These are phyloP conservation scores for Enteromius treurensis DNA, from an alignment of 2,797 vertebrate genomes.

Conservation along the genomic window DNA sequence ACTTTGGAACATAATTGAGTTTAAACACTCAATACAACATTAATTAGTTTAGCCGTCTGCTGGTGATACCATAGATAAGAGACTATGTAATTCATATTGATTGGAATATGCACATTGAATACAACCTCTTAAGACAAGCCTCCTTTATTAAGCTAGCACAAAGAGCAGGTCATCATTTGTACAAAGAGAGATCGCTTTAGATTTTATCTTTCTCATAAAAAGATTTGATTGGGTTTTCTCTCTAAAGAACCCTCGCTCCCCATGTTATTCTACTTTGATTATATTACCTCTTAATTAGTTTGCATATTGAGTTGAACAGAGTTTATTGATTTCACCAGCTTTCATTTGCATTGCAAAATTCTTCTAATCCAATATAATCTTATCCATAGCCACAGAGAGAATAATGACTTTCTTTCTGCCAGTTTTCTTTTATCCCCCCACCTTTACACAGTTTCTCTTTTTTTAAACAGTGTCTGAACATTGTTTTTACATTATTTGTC, in stretches of 20 bases:
- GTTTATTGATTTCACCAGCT: constrained; percentile 83
- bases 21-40: constrained; percentile 88
- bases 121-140: constrained; percentile 86
- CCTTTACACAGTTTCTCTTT: constrained; percentile 31
- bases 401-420: constrained; percentile 70
- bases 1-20: constrained; percentile 88
- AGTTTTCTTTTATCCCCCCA: constrained; percentile 59
- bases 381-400: constrained; percentile 79
- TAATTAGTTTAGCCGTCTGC: constrained; percentile 87
- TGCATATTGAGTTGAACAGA: constrained; percentile 86
- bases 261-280: constrained; percentile 84
- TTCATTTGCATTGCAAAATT: constrained; percentile 87
- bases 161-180: constrained; percentile 83
- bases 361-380: constrained; percentile 86
- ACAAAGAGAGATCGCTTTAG: constrained; percentile 85
- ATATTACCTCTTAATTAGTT: constrained; percentile 88
- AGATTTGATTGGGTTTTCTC: constrained; percentile 87
- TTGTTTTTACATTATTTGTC: not conserved
- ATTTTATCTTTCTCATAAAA: constrained; percentile 88
- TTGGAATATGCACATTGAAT: constrained; percentile 87
- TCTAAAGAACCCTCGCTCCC: constrained; percentile 78
- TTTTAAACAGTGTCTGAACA: not conserved
- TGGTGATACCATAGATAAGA: constrained; percentile 86
- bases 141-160: constrained; percentile 86
- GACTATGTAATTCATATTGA: constrained; percentile 89